Base-by-base conservation (phyloP, 2,888 invertebrate genomes). In the Pilophorus perplexus region DNA sequence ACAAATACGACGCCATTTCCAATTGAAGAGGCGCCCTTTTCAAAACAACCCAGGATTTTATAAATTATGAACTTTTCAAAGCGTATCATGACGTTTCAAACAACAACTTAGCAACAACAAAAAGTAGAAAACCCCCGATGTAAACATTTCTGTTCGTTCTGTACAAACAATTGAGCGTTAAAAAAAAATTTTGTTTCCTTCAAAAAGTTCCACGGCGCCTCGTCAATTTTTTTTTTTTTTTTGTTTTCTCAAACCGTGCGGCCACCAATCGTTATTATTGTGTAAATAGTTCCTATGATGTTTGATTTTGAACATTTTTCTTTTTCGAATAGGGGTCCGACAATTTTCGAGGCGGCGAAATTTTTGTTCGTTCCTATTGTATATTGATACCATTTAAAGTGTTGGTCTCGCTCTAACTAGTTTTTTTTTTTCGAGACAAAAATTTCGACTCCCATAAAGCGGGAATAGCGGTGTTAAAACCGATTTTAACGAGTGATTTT, bases 201-300 rank as follows among this genome's bases (percentile, higher is more conserved):
- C 6, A 33, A 16, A 42, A 42, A 42, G 42, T 42, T 42, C 42
- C 42, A 16, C 42, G 42, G 5, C n/a, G 42, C 42, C 42, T 33
- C 42, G 42, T 42, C 42, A 42, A 8, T 33, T 8, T 8, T 33
- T 8, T 33, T 33, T n/a, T n/a, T n/a, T n/a, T n/a, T n/a, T n/a
- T n/a, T n/a, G n/a, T n/a, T n/a, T n/a, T n/a, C n/a, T n/a, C n/a
- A n/a, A n/a, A n/a, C n/a, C n/a, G n/a, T n/a, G n/a, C n/a, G n/a
- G n/a, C n/a, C n/a, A n/a, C n/a, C n/a, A n/a, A n/a, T n/a, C n/a
- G n/a, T 33, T 8, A 33, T 42, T 59, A 25, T 25, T 44, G 25
- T 59, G 59, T 59, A 59, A 4, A 59, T 59, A 59, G 59, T 59
- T 59, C 59, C 59, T 59, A 59, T 23, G 23, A 38, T 20, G 4